These are phyloP conservation scores for Semotilus atromaculatus DNA, from an alignment of 2,797 vertebrate genomes.

Conservation along the genomic window DNA sequence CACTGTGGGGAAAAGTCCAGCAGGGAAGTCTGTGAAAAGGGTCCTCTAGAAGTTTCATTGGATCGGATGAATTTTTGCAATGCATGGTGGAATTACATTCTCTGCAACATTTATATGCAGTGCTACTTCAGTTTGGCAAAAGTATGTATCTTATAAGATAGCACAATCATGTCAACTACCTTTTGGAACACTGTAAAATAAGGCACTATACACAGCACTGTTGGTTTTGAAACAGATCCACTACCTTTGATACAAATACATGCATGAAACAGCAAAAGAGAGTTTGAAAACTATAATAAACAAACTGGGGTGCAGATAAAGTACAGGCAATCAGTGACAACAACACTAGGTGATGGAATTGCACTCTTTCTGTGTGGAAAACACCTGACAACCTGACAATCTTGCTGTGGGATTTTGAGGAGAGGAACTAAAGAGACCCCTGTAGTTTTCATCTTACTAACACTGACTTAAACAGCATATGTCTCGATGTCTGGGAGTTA, in stretches of 20 bases:
- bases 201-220: background rate
- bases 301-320: slow-evolving; percentile 57
- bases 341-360: slow-evolving; percentile 52
- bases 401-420: slow-evolving; percentile 39
- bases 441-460: slow-evolving; percentile 13
- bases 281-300: slow-evolving; percentile 57
- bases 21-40: background rate
- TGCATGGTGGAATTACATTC: background rate
- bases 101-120: background rate
- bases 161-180: background rate
- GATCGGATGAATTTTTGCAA: background rate
- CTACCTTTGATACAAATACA: background rate
- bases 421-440: background rate
- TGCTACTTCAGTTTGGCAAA: background rate
- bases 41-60: background rate
- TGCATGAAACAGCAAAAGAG: slow-evolving; percentile 33
- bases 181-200: background rate
- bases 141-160: background rate
- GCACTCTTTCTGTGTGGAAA: slow-evolving; percentile 57
- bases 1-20: background rate
- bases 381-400: slow-evolving; percentile 53
- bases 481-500: background rate
- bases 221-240: background rate
- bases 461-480: slow-evolving; percentile 10
- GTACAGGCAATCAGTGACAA: slow-evolving; percentile 59